Evolutionary conservation across 2,113 vertebrate species (phyloP), one percentile per base, ranked within the genome.

Genomic region (Labeo rohita): DNA sequence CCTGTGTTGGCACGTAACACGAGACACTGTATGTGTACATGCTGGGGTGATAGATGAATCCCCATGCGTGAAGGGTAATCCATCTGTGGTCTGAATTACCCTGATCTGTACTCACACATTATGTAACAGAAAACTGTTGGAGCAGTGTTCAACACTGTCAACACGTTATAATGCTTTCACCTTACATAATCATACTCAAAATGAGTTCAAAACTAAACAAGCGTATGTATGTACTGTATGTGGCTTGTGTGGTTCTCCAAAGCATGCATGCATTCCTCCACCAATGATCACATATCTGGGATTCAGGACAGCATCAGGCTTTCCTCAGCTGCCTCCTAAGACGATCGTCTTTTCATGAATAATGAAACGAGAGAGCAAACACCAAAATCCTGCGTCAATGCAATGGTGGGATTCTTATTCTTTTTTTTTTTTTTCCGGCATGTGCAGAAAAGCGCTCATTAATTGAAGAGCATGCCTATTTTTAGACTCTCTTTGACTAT

Each of bases 401-500:
- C 77, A 56, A 80, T 59, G 77, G 36, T 45, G 77, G 36, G 21
- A 61, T 59, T 56, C 50, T 43, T 43, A 3, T 13, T 43, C 7
- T 12, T 45, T 4, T 43, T 39, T 45, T 4, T 43, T 39, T 18
- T 34, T 2, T 3, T 52, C 36, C 2, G 43, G 6, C 16, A 78
- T 79, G 76, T 21, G 76, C 76, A 43, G 54, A 11, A 79, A 59
- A 45, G 21, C 54, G 2, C 77, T 80, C 77, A 63, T 80, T 80
- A 63, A 80, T 3, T 45, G 54, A 59, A 45, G 82, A 73, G 45
- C 15, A 4, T 13, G 54, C 5, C 28, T 80, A 80, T 61, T 61
- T 80, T 80, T 80, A 79, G 36, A 13, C 18, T 21, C 18, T 80
- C 77, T 80, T 80, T 80, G 77, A 80, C 36, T 61, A 16, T 45